phyloP scores from a whole-genome alignment of 1,140 invertebrate genomes.

The Apis florea region DNA sequence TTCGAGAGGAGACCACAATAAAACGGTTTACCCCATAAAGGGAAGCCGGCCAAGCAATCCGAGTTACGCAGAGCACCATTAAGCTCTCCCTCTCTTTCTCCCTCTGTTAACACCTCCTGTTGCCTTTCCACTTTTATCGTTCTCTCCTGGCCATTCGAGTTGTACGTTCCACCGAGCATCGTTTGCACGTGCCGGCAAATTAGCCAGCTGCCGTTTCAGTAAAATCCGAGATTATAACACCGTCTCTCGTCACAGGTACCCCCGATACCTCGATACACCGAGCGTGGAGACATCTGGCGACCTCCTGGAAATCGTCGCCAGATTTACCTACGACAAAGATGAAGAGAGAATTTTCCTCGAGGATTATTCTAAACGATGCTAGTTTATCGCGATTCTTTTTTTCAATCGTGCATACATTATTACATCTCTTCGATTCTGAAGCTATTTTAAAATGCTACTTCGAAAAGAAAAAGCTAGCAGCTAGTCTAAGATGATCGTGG shows the following conservation, averaged over 20 bases:
- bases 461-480: too few relatives aligned
- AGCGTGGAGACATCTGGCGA: conserved; percentile 53
- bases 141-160: conserved; percentile 24
- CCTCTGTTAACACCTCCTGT: conserved; percentile 42
- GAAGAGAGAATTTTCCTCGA: conserved; percentile 53
- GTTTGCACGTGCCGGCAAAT: conserved; percentile 61
- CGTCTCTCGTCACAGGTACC: conserved; percentile 25
- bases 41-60: conserved; percentile 9
- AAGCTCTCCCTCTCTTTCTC: conserved; percentile 24
- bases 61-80: conserved; percentile 30
- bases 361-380: conserved; percentile 38
- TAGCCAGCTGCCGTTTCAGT: conserved; percentile 62
- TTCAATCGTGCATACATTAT: not conserved
- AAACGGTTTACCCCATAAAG: conserved; percentile 44
- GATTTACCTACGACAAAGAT: not conserved
- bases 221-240: conserved; percentile 68
- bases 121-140: conserved; percentile 45
- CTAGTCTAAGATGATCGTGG: too few relatives aligned
- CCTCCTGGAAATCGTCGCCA: conserved; percentile 21
- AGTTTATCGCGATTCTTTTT: conserved; percentile 55
- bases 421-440: too few relatives aligned
- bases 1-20: conserved; percentile 22
- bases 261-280: not conserved
- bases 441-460: too few relatives aligned
- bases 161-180: conserved; percentile 47